Conservation (phyloP, 2,888 invertebrate genomes). For the Rhyacophila evoluta region DNA sequence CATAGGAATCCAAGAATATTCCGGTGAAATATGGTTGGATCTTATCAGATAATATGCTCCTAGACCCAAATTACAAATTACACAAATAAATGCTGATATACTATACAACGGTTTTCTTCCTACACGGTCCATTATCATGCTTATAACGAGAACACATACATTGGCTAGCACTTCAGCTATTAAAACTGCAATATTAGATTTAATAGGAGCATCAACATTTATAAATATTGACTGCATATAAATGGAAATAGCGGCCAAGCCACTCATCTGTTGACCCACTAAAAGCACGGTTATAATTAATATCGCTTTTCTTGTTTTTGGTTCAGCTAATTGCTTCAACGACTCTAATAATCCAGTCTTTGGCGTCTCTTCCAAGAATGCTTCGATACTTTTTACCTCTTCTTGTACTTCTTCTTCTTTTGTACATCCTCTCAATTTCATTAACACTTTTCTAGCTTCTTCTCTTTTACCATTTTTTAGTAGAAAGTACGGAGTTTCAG, state of each 20-base stretch:
- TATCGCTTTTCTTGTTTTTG: conserved; percentile 46
- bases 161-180: conserved; percentile 47
- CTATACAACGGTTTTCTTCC: conserved; percentile 51
- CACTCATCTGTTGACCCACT: conserved; percentile 51
- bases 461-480: conserved; percentile 45
- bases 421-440: conserved; percentile 51
- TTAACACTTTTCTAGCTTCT: conserved; percentile 41
- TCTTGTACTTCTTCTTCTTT: conserved; percentile 46
- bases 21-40: conserved; percentile 32
- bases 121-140: conserved; percentile 47
- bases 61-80: conserved; percentile 42
- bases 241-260: conserved; percentile 44
- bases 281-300: conserved; percentile 50
- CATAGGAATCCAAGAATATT: conserved; percentile 51
- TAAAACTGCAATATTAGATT: conserved; percentile 44
- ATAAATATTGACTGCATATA: conserved; percentile 53
- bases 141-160: conserved; percentile 44
- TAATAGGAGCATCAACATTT: conserved; percentile 44
- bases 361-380: conserved; percentile 46
- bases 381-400: conserved; percentile 49
- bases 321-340: conserved; percentile 44
- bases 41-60: conserved; percentile 44
- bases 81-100: conserved; percentile 46
- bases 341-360: conserved; percentile 46
- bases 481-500: conserved; percentile 52